These are phyloP conservation scores for sheep (Ovis aries) DNA, from an alignment of 2,113 vertebrate genomes.

Conservation along the genomic window DNA sequence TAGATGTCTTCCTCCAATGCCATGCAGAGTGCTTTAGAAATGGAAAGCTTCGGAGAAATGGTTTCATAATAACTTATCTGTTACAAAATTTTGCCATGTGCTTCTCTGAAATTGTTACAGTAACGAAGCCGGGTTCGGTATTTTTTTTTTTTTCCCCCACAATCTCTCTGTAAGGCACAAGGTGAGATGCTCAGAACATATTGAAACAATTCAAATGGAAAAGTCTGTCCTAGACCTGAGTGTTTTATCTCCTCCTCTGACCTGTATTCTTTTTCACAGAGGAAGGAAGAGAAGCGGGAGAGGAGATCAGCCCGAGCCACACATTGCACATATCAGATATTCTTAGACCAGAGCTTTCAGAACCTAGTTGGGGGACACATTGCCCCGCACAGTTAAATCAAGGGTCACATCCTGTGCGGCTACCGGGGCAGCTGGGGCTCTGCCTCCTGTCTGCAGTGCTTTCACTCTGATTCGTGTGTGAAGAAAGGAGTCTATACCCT, in stretches of 20 bases:
- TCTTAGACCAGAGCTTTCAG: not conserved
- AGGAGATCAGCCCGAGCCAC: not conserved
- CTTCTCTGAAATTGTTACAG: not conserved
- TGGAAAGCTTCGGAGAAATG: not conserved
- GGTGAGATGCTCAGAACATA: not conserved
- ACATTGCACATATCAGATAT: not conserved
- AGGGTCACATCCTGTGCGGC: not conserved
- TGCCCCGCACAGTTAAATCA: not conserved
- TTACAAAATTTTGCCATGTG: not conserved
- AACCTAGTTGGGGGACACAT: not conserved
- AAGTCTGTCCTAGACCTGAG: not conserved
- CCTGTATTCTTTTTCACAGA: not conserved
- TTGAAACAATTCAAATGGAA: not conserved
- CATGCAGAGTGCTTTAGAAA: not conserved
- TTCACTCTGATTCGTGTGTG: not conserved
- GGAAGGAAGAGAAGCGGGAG: not conserved
- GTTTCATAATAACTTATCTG: conserved; percentile 9
- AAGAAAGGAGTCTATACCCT: not conserved
- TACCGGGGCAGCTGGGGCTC: not conserved
- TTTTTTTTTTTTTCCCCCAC: not conserved
- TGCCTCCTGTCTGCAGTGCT: not conserved
- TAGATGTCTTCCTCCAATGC: not conserved
- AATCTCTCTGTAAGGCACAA: not conserved
- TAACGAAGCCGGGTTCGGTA: not conserved
- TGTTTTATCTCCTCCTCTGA: not conserved